phyloP scores from a whole-genome alignment of 2,888 invertebrate species.

The Onchidella celtica region DNA sequence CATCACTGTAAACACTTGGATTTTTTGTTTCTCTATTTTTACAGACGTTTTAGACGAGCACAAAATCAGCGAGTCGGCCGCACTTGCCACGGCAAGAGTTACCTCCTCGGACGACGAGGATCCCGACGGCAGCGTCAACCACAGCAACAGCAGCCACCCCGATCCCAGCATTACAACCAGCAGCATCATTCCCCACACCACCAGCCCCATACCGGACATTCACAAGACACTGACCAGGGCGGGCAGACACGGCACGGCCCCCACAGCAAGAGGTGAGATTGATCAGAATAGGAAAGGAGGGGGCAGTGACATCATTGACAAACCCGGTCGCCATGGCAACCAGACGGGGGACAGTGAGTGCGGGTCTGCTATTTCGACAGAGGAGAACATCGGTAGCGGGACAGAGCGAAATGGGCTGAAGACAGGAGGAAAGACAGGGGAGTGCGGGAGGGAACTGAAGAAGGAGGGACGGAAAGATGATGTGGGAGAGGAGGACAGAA shows the following conservation, averaged over 20 bases:
- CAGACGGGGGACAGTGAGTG: not conserved
- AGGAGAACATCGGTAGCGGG: not conserved
- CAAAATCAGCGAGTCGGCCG: conserved; percentile 42
- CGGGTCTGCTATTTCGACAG: not conserved
- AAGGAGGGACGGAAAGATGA: not conserved
- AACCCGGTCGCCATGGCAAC: conserved; percentile 39
- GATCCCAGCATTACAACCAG: conserved; percentile 1
- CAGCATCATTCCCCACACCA: not conserved
- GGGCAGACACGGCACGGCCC: not conserved
- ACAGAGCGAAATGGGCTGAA: conserved; percentile 5
- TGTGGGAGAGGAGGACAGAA: not conserved
- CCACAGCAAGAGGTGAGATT: conserved; percentile 25
- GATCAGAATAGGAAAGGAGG: not conserved
- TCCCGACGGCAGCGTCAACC: not conserved
- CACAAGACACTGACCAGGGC: not conserved
- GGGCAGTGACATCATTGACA: not conserved
- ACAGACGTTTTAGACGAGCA: conserved; percentile 43
- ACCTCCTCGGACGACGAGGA: conserved; percentile 41
- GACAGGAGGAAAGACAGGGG: not conserved
- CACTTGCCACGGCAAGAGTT: conserved; percentile 36
- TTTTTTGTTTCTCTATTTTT: not conserved
- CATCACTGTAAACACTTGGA: too few species aligned
- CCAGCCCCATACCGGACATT: not conserved
- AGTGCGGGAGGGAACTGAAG: not conserved
- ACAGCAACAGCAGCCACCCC: not conserved